Conservation (phyloP, 2,888 invertebrate genomes). For the Scaptomyza flava region DNA sequence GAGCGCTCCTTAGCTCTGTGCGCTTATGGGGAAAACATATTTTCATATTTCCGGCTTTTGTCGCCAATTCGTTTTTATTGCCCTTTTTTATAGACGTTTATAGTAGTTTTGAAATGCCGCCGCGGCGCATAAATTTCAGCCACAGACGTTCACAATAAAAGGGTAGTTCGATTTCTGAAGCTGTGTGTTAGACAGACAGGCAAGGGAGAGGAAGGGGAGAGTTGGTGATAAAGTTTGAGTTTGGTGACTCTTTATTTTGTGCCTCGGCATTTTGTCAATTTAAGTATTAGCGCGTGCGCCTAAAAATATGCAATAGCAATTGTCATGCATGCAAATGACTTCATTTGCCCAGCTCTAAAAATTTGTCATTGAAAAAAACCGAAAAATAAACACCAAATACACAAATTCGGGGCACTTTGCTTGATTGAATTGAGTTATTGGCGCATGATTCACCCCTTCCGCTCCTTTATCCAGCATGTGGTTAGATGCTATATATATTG, state of each 20-base stretch:
- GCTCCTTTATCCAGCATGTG: slow-evolving; percentile 32
- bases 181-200: slow-evolving; percentile 4
- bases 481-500: slow-evolving; percentile 37
- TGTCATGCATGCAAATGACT: slow-evolving; percentile 83
- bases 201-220: background rate
- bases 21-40: slow-evolving; percentile 64
- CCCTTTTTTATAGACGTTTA: slow-evolving; percentile 76
- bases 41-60: slow-evolving; percentile 75
- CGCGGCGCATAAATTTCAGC: slow-evolving; percentile 62
- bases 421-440: slow-evolving; percentile 79
- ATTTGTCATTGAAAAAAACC: slow-evolving; percentile 24
- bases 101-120: slow-evolving; percentile 76
- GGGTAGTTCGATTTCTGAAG: slow-evolving; percentile 66
- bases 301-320: slow-evolving; percentile 80
- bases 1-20: slow-evolving; percentile 2
- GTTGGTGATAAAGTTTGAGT: background rate
- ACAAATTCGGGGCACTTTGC: slow-evolving; percentile 65
- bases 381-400: background rate
- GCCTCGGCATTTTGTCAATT: slow-evolving; percentile 68
- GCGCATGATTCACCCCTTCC: slow-evolving; percentile 42
- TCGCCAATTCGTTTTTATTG: slow-evolving; percentile 77
- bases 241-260: slow-evolving; percentile 20
- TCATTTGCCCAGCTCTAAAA: slow-evolving; percentile 64
- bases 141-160: slow-evolving; percentile 46
- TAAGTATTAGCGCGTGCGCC: slow-evolving; percentile 75